These are phyloP conservation scores for Hyperoodon ampullatus DNA, from an alignment of 2,113 vertebrate genomes.

Conservation along the genomic window DNA sequence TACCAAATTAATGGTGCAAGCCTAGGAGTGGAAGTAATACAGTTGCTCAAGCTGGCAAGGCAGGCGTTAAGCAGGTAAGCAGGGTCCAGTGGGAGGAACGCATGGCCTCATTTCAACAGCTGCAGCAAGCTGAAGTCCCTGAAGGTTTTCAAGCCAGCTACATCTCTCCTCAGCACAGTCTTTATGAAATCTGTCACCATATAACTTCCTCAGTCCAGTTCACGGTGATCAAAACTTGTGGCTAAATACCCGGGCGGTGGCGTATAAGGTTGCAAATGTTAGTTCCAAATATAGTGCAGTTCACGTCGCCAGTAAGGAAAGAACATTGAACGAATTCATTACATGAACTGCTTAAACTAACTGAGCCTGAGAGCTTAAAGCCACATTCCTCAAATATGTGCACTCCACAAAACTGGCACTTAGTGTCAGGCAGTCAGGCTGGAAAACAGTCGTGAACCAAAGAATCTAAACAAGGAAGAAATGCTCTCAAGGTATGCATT, in stretches of 20 bases:
- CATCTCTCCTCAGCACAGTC: not conserved
- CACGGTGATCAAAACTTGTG: not conserved
- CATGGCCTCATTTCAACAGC: not conserved
- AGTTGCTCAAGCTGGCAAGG: not conserved
- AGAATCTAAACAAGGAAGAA: not conserved
- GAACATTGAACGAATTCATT: slow-evolving; percentile 2
- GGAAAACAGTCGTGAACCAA: not conserved
- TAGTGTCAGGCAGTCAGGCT: not conserved
- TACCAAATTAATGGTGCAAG: not conserved
- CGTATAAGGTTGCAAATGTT: not conserved
- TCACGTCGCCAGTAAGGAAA: not conserved
- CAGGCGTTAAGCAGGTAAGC: not conserved
- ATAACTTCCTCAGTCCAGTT: not conserved
- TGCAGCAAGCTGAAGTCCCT: not conserved
- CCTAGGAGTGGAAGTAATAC: not conserved
- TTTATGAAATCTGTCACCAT: not conserved
- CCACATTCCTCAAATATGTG: not conserved
- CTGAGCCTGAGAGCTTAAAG: not conserved
- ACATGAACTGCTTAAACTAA: not conserved
- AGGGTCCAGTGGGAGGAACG: not conserved
- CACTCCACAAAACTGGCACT: not conserved
- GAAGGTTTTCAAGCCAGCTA: not conserved
- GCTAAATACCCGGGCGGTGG: not conserved
- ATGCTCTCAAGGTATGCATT: not conserved
- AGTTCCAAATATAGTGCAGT: not conserved